These are phyloP conservation scores for Lagorchestes hirsutus DNA, from an alignment of 2,797 vertebrate genomes.

Conservation along the genomic window DNA sequence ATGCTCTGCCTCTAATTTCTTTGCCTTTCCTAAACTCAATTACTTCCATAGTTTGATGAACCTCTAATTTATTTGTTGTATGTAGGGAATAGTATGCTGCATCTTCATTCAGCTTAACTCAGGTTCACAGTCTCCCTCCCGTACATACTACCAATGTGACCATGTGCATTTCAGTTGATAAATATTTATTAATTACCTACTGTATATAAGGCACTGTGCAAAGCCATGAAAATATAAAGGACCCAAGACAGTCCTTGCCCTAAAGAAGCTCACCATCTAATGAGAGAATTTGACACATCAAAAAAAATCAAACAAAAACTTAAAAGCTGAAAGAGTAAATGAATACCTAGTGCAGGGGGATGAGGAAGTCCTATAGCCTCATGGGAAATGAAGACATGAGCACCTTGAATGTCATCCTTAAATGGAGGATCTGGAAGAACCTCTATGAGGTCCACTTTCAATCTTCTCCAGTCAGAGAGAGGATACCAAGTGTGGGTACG, in stretches of 20 bases:
- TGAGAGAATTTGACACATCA: neutral
- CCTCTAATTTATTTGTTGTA: neutral
- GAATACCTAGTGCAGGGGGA: neutral
- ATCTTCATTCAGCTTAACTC: neutral
- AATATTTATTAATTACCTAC: neutral
- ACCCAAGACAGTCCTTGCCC: neutral
- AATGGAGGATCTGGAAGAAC: neutral
- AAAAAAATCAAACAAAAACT: neutral
- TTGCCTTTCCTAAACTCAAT: too few species aligned
- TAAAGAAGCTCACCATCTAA: neutral
- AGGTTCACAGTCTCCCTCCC: neutral
- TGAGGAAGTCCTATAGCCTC: neutral
- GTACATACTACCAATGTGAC: neutral
- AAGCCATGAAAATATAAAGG: neutral
- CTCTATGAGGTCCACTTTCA: neutral
- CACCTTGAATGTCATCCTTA: neutral
- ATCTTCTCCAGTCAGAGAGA: neutral
- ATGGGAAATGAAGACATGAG: neutral
- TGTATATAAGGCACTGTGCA: neutral
- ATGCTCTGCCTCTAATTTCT: too few species aligned
- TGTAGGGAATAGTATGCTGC: neutral
- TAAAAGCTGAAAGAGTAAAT: neutral
- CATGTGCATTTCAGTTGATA: neutral
- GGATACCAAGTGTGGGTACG: neutral
- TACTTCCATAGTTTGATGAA: too few species aligned